Evolutionary conservation across 2,113 vertebrate species (phyloP), one percentile per base, ranked within the genome.

Genomic region (Muntiacus reevesi): DNA sequence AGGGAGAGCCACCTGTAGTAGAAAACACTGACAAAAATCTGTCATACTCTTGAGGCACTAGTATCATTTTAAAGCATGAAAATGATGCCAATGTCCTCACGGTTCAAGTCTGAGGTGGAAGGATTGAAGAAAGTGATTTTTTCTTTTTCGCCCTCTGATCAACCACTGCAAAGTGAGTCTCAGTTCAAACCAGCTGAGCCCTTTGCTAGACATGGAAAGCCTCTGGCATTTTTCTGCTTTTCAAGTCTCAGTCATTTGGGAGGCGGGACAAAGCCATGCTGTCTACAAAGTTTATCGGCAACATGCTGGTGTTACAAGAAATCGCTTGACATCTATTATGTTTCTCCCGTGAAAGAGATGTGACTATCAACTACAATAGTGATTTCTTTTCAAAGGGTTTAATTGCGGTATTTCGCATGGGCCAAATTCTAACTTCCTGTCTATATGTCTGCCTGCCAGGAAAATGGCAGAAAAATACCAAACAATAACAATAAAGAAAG

Each of bases 371-470:
- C 86, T 94, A 89, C 78, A 82, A 21, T 60, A 94, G 86, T 6
- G 13, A 94, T 97, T 98, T 97, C 91, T 97, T 97, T 97, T 91
- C 93, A 93, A 95, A 97, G 71, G 27, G 83, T 96, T 98, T 97
- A 98, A 95, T 98, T 98, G 85, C 88, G 60, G 40, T 94, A 95
- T 95, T 98, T 98, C 93, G 94, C 83, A 74, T 67, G 93, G 88
- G 93, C 76, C 85, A 94, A 79, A 95, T 95, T 91, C 85, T 91
- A 94, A 95, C 88, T 95, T 81, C 23, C 52, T 96, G 71, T 83
- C 55, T 96, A 89, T 93, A 81, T 4, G 2, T 89, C 54, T 90
- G 93, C 89, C 89, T 98, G 83, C 71, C 60, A 91, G 33, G 50
- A 95, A 96, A 96, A 92, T 45, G 84, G 67, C 95, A 86, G 88